A percentile compares a stretch with the other conserved stretches of the same genome.
Evolutionary conservation across 2,113 vertebrate genomes (phyloP).

Genomic region (Protobothrops flavoviridis): DNA sequence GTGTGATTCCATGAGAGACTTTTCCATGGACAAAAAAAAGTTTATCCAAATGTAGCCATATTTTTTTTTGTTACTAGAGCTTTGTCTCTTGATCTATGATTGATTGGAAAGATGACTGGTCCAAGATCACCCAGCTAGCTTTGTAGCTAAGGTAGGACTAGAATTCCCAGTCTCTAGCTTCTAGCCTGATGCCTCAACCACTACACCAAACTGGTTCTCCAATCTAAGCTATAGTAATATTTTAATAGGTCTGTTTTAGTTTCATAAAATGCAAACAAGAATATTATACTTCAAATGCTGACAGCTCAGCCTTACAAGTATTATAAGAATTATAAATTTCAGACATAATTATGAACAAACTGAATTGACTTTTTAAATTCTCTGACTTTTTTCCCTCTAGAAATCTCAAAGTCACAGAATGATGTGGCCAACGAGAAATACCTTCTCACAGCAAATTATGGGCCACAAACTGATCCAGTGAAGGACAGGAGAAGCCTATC

Average conservation of each 20-base stretch:
- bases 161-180: not conserved
- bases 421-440: conserved; percentile 77
- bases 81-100: not conserved
- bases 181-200: not conserved
- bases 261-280: conserved; percentile 14
- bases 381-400: conserved; percentile 65
- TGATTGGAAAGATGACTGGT: not conserved
- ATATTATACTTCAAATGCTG: not conserved
- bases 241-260: conserved; percentile 16
- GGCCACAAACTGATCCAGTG: conserved; percentile 30
- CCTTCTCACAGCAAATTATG: conserved; percentile 64
- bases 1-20: not conserved
- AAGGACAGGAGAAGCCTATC: conserved; percentile 82
- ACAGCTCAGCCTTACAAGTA: conserved; percentile 1
- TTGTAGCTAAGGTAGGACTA: not conserved
- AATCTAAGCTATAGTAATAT: not conserved
- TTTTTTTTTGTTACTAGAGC: not conserved
- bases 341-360: not conserved
- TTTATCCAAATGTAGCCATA: not conserved
- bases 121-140: not conserved
- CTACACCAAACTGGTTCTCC: not conserved
- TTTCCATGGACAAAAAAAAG: not conserved
- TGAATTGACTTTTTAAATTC: not conserved
- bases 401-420: conserved; percentile 87
- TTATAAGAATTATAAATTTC: conserved; percentile 17